A percentile compares a stretch with the other conserved stretches of the same genome.
Conservation (phyloP, 2,888 invertebrate species). For the Meganola albula region DNA sequence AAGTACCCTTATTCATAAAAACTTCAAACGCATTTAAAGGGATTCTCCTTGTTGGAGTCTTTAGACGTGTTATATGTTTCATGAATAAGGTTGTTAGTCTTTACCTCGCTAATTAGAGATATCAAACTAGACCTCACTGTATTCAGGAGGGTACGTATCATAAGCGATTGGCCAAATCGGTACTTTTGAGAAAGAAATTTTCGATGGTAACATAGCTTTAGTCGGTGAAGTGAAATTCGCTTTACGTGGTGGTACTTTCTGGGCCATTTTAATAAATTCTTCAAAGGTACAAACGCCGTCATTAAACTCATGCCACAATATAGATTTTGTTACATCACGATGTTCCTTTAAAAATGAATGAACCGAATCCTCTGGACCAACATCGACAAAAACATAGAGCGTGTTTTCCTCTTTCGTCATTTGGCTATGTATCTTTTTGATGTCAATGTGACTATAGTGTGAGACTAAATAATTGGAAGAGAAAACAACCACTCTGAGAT, state of each 20-base stretch:
- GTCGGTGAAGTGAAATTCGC: too few species aligned
- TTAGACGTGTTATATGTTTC: too few species aligned
- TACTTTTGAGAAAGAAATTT: slow-evolving; percentile 37
- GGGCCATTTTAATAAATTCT: too few species aligned
- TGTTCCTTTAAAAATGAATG: slow-evolving; percentile 65
- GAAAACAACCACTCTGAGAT: slow-evolving; percentile 53
- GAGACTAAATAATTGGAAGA: slow-evolving; percentile 62
- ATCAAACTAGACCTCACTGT: slow-evolving; percentile 59
- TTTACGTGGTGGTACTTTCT: too few species aligned
- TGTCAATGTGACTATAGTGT: slow-evolving; percentile 58
- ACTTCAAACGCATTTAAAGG: too few species aligned
- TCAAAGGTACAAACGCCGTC: too few species aligned
- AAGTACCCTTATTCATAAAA: too few species aligned
- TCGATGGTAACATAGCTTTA: slow-evolving; percentile 29
- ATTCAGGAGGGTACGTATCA: slow-evolving; percentile 41
- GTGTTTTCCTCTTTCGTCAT: slow-evolving; percentile 58
- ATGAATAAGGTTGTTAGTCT: too few species aligned
- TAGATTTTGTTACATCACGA: slow-evolving; percentile 47
- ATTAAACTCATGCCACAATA: slow-evolving; percentile 62
- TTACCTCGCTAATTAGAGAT: slow-evolving; percentile 63
- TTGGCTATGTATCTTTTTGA: slow-evolving; percentile 62
- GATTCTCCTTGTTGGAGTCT: too few species aligned
- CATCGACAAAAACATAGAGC: slow-evolving; percentile 59
- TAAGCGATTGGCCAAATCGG: slow-evolving; percentile 43
- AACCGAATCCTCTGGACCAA: slow-evolving; percentile 63